Evolutionary conservation across 2,797 vertebrate genomes (phyloP).

Genomic region (Enteromius mattozi): DNA sequence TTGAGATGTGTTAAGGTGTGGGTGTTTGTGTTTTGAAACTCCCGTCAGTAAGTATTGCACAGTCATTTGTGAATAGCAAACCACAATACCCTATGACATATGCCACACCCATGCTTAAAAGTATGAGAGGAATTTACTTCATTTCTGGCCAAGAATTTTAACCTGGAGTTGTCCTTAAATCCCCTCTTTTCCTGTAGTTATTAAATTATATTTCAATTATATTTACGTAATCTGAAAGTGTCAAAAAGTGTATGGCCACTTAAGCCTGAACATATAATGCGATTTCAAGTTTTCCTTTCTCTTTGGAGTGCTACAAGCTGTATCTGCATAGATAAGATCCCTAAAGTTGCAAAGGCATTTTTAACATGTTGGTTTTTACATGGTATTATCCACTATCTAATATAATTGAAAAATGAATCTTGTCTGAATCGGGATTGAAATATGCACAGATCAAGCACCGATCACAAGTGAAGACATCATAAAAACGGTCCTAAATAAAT

Average conservation of each 20-base stretch:
- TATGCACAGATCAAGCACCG: not conserved
- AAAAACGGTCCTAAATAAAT: not conserved
- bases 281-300: no score
- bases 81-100: constrained; percentile 16
- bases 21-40: constrained; percentile 26
- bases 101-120: constrained; percentile 13
- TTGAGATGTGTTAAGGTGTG: constrained; percentile 30
- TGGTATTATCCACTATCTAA: no score
- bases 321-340: no score
- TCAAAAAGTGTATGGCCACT: not conserved
- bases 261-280: not conserved
- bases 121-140: constrained; percentile 35
- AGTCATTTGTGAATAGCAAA: constrained; percentile 36
- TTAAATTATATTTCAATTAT: constrained; percentile 2
- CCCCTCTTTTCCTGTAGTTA: not conserved
- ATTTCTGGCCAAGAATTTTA: constrained; percentile 12
- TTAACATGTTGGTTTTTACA: no score
- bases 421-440: no score
- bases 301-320: no score
- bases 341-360: no score
- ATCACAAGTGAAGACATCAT: not conserved
- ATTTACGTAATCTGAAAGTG: not conserved
- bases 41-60: not conserved
- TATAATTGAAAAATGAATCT: no score
- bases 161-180: constrained; percentile 15